A percentile compares a stretch with the other conserved stretches of the same genome.
Conservation (phyloP, 1,140 invertebrate species). For the Rhizoglyphus robini region DNA sequence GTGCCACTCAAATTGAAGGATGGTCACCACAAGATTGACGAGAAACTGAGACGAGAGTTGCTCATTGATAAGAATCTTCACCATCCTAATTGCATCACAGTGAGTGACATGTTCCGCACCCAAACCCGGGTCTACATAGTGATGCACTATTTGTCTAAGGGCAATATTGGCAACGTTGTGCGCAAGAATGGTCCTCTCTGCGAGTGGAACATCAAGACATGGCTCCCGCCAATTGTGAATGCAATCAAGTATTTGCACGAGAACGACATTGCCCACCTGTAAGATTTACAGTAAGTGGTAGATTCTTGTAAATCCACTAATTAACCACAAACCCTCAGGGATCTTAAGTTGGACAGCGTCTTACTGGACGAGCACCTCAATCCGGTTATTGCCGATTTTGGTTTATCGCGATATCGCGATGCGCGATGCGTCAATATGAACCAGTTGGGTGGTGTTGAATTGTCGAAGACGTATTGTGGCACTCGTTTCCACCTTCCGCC, state of each 20-base stretch:
- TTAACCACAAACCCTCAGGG: no score
- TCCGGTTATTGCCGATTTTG: no score
- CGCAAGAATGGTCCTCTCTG: constrained; percentile 13
- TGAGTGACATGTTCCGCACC: constrained; percentile 9
- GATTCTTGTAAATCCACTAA: no score
- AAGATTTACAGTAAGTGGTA: no score
- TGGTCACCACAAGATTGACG: neutral
- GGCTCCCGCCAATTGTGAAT: no score
- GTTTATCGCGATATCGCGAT: no score
- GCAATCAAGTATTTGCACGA: no score
- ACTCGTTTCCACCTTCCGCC: constrained; percentile 17
- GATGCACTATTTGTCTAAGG: constrained; percentile 14
- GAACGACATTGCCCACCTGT: no score
- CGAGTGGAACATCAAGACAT: no score
- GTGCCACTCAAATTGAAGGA: neutral
- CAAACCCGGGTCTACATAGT: constrained; percentile 16
- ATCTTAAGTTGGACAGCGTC: no score
- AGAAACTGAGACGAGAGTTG: constrained; percentile 20
- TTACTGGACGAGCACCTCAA: no score
- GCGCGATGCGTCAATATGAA: neutral
- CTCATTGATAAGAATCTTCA: constrained; percentile 8
- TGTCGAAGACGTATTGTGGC: constrained; percentile 9
- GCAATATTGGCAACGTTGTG: constrained; percentile 15
- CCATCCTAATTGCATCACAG: constrained; percentile 20
- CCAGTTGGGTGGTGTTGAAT: neutral